phyloP scores from a whole-genome alignment of 2,797 vertebrate genomes.

The Ceryle rudis region DNA sequence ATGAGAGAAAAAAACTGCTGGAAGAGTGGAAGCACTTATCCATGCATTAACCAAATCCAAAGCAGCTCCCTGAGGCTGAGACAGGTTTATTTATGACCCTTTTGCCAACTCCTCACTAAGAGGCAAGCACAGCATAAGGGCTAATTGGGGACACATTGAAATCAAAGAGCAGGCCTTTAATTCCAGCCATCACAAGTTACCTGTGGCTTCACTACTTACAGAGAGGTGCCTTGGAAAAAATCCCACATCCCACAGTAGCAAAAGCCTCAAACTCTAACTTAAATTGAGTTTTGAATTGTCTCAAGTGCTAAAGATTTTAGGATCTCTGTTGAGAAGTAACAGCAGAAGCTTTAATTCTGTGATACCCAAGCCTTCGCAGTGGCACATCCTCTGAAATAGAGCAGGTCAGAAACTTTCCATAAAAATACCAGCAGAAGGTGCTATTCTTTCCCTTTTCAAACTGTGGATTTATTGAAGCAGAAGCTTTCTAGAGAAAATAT shows the following conservation, averaged over 20 bases:
- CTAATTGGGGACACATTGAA: not conserved
- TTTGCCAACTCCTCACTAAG: not conserved
- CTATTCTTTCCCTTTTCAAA: not conserved
- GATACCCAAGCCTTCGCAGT: not conserved
- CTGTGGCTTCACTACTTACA: not conserved
- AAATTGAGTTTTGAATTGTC: not conserved
- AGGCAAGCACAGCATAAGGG: not conserved
- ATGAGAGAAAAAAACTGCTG: not conserved
- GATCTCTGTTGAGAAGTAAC: not conserved
- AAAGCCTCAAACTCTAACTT: not conserved
- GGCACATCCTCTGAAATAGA: not conserved
- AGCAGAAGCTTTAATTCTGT: not conserved
- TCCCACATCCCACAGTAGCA: not conserved
- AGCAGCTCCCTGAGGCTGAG: not conserved
- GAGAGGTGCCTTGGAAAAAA: not conserved
- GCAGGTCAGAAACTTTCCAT: not conserved
- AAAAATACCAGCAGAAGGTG: not conserved
- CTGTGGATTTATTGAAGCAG: not conserved
- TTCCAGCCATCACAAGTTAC: not conserved
- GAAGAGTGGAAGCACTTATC: not conserved
- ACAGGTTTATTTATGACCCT: not conserved
- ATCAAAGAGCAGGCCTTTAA: not conserved
- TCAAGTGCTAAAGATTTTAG: slow-evolving; percentile 5
- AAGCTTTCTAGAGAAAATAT: not conserved
- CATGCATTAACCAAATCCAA: rapidly evolving